Conservation (phyloP, 2,797 vertebrate genomes). For the Ciconia nigra region DNA sequence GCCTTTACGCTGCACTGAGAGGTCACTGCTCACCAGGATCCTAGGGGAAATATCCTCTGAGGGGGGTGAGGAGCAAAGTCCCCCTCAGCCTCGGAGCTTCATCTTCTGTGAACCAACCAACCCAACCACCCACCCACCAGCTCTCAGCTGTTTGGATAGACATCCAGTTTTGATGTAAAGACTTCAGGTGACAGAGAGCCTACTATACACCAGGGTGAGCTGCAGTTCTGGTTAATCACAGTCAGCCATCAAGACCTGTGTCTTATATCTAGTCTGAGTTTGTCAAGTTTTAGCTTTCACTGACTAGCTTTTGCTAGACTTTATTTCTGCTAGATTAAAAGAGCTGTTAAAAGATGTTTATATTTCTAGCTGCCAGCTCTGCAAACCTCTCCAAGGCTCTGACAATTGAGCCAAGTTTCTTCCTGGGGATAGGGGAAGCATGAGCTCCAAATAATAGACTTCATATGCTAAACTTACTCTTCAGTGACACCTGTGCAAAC, state of each 20-base stretch:
- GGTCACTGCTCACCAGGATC: background rate
- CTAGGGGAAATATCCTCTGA: background rate
- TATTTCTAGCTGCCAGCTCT: conserved; percentile 30
- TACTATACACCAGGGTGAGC: background rate
- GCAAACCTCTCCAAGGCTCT: conserved; percentile 27
- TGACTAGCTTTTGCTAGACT: background rate
- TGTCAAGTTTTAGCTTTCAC: background rate
- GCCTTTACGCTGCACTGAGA: rapidly evolving
- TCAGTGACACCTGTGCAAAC: conserved; percentile 22
- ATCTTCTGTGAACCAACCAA: background rate
- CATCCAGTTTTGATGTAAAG: background rate
- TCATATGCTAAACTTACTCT: background rate
- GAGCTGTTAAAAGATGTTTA: conserved; percentile 24
- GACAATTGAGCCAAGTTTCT: conserved; percentile 15
- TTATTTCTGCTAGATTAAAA: background rate
- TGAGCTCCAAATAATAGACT: conserved; percentile 18
- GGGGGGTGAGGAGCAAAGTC: background rate
- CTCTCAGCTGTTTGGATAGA: background rate
- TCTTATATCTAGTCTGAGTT: background rate
- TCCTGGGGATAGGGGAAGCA: background rate
- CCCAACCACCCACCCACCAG: background rate
- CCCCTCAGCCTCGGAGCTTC: background rate
- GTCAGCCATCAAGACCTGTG: background rate
- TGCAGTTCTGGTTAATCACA: background rate
- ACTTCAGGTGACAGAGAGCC: background rate